Evolutionary conservation across 2,888 invertebrate species (phyloP), one percentile per base, ranked within the genome.

Genomic region (Aphodius granarius): DNA sequence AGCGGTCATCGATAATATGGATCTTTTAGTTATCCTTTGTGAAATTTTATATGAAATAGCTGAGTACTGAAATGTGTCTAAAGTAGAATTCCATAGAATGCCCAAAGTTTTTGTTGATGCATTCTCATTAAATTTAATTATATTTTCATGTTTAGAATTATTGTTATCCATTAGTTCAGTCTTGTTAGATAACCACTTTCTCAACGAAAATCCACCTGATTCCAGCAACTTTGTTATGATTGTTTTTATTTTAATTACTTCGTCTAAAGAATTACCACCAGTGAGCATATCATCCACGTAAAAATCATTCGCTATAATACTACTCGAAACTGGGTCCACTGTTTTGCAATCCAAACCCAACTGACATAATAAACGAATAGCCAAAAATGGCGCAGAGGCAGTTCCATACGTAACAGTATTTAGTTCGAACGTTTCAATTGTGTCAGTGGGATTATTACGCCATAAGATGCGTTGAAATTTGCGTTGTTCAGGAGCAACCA

Each of bases 361-460:
- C 23, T 71, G 21, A 5, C 6, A 15, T 71, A 71, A 23, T 17
- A 17, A 21, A n/a, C 71, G 5, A n/a, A 62, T n/a, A 71, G 71
- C 80, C 20, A 81, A 21, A 78, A 74, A 81, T 18, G 80, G 73
- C 17, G 81, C 78, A 15, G 80, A 64, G 1, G 76, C 63, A 43
- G 78, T 78, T 3, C 80, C 79, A 70, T 77, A 79, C 62, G 79
- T 79, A 0, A 81, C 74, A 0, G 81, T 80, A 64, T 80, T 79
- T 43, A 81, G 75, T 63, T 76, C 62, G 68, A 77, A 81, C 20
- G 18, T 73, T 20, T 70, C 15, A 19, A 81, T 63, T n/a, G 64
- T 18, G 9, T 78, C 76, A 18, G 23, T 62, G 6, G 73, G 73
- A 73, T 71, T 63, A 13, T 19, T 9, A 63, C 79, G 71, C 81